Conservation (phyloP, 2,888 invertebrate genomes). For the Graphium colonna region DNA sequence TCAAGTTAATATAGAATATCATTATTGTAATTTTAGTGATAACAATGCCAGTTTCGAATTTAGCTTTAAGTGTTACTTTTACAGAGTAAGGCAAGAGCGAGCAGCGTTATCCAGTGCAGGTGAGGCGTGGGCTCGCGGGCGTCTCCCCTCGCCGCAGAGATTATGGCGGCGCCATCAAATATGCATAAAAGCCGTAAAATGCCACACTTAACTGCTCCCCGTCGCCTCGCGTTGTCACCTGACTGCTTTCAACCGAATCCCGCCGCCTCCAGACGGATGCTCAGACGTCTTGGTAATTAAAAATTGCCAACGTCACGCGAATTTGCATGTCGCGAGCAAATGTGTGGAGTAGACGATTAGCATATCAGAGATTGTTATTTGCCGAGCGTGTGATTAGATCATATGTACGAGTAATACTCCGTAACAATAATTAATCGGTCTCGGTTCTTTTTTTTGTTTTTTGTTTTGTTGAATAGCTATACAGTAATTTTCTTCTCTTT, state of each 20-base stretch:
- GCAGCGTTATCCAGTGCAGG: slow-evolving; percentile 56
- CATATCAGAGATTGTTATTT: background rate
- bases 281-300: slow-evolving; percentile 74
- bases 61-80: slow-evolving; percentile 20
- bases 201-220: slow-evolving; percentile 75
- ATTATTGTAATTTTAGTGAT: too few species aligned
- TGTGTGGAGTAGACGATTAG: slow-evolving; percentile 20
- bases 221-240: slow-evolving; percentile 63
- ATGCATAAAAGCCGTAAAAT: slow-evolving; percentile 81
- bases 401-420: too few species aligned
- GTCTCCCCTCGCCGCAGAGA: slow-evolving; percentile 62
- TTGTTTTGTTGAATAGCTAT: too few species aligned
- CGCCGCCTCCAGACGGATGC: slow-evolving; percentile 61
- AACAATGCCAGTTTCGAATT: background rate
- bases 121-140: slow-evolving; percentile 35
- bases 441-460: too few species aligned
- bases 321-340: slow-evolving; percentile 56
- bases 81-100: slow-evolving; percentile 40
- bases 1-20: too few species aligned
- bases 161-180: slow-evolving; percentile 79
- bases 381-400: too few species aligned
- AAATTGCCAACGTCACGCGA: slow-evolving; percentile 65
- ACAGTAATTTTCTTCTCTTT: too few species aligned
- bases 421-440: too few species aligned
- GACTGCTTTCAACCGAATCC: slow-evolving; percentile 37